These are phyloP conservation scores for Pempheris klunzingeri DNA, from an alignment of 2,797 vertebrate species.

Conservation along the genomic window DNA sequence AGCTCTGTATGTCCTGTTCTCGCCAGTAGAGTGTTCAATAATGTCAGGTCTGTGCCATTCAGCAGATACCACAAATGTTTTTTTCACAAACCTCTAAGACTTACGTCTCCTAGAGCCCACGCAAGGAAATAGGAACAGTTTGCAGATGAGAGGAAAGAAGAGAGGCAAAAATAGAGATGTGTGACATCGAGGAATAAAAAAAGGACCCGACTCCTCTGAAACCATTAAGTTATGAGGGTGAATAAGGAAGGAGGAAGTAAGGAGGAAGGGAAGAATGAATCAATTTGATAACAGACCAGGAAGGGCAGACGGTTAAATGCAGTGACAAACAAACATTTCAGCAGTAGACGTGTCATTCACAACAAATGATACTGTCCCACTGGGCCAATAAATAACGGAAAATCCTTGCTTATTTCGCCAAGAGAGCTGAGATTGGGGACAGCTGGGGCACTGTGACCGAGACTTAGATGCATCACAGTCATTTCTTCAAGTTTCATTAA, in stretches of 20 bases:
- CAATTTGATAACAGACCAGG: constrained; percentile 15
- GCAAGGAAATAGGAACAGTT: constrained; percentile 47
- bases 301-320: constrained; percentile 19
- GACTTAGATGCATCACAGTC: constrained; percentile 1
- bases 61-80: constrained; percentile 64
- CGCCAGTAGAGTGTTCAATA: constrained; percentile 59
- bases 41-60: constrained; percentile 60
- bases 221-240: constrained; percentile 34
- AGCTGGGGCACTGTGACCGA: not conserved
- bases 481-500: constrained; percentile 30
- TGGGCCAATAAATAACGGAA: constrained; percentile 36
- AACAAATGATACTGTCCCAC: constrained; percentile 28
- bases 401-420: constrained; percentile 16
- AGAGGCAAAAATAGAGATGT: constrained; percentile 4
- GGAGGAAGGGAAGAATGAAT: constrained; percentile 10
- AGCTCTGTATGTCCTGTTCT: constrained; percentile 64
- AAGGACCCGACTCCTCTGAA: constrained; percentile 38
- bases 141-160: constrained; percentile 47
- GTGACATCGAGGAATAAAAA: constrained; percentile 18
- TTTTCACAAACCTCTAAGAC: constrained; percentile 51
- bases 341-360: constrained; percentile 21
- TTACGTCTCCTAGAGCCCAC: constrained; percentile 30
- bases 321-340: constrained; percentile 33
- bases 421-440: not conserved
- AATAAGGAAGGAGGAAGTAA: constrained; percentile 10